phyloP scores from a whole-genome alignment of 2,113 vertebrate species.

The Kryptolebias marmoratus region DNA sequence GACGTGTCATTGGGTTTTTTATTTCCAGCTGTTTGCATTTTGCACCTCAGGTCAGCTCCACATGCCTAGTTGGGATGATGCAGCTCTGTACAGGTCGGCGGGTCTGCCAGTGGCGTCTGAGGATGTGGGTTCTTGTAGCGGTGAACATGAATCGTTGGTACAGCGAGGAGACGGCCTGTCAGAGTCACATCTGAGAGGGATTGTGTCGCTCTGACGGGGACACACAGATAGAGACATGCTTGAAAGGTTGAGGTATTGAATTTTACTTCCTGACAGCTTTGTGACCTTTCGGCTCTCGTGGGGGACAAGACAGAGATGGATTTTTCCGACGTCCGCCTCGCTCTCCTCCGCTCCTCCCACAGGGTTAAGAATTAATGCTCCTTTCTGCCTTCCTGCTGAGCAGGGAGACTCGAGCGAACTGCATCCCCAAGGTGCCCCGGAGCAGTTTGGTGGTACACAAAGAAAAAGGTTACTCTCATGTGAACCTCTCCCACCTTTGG shows the following conservation, averaged over 20 bases:
- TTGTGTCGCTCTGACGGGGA: constrained; percentile 69
- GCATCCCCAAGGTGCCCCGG: constrained; percentile 18
- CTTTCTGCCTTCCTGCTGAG: constrained; percentile 53
- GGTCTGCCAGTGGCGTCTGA: constrained; percentile 25
- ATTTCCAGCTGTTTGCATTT: background rate
- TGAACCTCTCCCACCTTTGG: constrained; percentile 15
- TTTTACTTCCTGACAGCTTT: constrained; percentile 78
- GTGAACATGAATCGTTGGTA: constrained; percentile 35
- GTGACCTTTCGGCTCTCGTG: constrained; percentile 75
- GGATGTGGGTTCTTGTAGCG: constrained; percentile 32
- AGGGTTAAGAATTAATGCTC: constrained; percentile 70
- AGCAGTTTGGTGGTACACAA: background rate
- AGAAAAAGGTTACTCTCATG: constrained; percentile 7
- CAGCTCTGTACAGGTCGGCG: constrained; percentile 10
- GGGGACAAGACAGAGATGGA: constrained; percentile 69
- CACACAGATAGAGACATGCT: constrained; percentile 72
- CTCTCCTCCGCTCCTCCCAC: constrained; percentile 62
- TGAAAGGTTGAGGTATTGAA: constrained; percentile 80
- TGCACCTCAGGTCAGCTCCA: background rate
- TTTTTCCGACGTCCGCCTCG: constrained; percentile 49
- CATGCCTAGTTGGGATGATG: background rate
- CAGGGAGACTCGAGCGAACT: constrained; percentile 40
- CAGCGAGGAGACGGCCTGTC: constrained; percentile 44
- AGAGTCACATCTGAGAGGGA: constrained; percentile 61
- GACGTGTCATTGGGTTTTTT: no score